A percentile compares a stretch with the other conserved stretches of the same genome.
Evolutionary conservation across 2,888 invertebrate species (phyloP).

Genomic region (Apantesis nais): DNA sequence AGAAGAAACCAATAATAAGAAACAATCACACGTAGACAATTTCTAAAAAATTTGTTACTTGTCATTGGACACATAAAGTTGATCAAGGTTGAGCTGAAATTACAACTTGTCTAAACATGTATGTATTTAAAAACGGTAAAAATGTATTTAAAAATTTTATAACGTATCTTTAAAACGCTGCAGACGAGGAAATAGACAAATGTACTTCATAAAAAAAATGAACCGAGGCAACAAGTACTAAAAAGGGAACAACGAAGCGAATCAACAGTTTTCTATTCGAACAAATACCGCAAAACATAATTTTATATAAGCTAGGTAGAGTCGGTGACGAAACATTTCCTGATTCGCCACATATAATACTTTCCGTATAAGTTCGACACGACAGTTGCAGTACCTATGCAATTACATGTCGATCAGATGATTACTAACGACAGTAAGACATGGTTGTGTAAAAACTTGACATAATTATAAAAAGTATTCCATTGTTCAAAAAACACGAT

Average conservation of each 20-base stretch:
- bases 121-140: too few species aligned
- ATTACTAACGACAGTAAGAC: background rate
- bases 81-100: too few species aligned
- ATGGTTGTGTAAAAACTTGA: background rate
- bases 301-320: background rate
- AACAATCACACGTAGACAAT: too few species aligned
- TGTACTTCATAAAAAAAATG: too few species aligned
- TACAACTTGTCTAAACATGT: too few species aligned
- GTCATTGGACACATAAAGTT: too few species aligned
- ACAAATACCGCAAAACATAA: background rate
- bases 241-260: background rate
- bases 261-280: background rate
- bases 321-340: constrained; percentile 67
- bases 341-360: constrained; percentile 51
- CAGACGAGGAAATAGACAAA: too few species aligned
- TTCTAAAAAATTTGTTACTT: too few species aligned
- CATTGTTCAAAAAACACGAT: background rate
- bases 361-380: constrained; percentile 41
- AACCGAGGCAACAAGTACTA: too few species aligned
- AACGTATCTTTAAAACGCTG: too few species aligned
- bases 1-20: too few species aligned
- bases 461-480: background rate
- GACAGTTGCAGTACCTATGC: background rate
- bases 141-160: too few species aligned
- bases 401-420: background rate